phyloP scores from a whole-genome alignment of 2,888 invertebrate species.

The Trypoxylon attenuatum region DNA sequence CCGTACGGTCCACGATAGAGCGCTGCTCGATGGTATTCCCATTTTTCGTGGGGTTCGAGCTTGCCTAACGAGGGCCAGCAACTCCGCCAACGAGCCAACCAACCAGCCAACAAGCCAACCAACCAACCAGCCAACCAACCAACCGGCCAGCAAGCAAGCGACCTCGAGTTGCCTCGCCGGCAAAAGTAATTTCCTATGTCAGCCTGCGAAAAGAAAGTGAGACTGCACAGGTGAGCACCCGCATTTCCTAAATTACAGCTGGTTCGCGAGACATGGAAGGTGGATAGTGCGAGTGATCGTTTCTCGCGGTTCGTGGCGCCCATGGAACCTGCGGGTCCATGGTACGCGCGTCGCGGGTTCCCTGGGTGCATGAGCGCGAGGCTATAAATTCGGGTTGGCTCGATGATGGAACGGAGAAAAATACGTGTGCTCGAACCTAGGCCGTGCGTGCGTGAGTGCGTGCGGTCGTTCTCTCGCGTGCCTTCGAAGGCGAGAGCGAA shows the following conservation, averaged over 20 bases:
- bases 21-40: background rate
- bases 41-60: background rate
- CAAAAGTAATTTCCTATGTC: background rate
- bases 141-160: no score
- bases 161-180: no score
- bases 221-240: background rate
- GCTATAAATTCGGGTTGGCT: background rate
- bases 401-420: background rate
- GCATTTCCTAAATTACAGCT: constrained; percentile 5
- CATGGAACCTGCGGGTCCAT: no score
- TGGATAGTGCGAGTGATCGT: no score
- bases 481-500: constrained; percentile 12
- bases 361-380: background rate
- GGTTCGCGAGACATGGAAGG: no score
- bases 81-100: background rate
- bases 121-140: background rate
- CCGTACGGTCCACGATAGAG: no score
- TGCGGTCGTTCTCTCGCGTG: constrained; percentile 15
- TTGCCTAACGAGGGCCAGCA: background rate
- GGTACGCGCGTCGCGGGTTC: no score
- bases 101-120: background rate
- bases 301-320: no score
- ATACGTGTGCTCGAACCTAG: background rate
- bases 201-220: background rate
- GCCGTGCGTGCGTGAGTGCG: no score